Conservation (phyloP, 2,888 invertebrate species). For the Aleiodes alternator region DNA sequence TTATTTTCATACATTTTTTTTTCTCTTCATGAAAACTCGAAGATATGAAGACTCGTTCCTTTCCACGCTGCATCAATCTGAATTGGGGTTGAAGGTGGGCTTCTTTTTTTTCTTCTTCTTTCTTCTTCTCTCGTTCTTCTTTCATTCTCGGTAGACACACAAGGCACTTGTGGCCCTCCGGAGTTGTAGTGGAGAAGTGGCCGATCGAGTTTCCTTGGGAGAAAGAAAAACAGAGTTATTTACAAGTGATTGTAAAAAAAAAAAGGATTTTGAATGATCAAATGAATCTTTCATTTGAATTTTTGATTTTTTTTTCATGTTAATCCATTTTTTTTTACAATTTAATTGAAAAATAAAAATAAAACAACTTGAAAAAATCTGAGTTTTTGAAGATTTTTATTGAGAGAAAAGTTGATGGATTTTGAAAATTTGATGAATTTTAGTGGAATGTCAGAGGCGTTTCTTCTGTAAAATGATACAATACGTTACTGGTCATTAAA, state of each 20-base stretch:
- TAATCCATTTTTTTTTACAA: background rate
- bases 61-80: constrained; percentile 28
- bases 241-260: constrained; percentile 3
- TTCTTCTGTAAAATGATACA: too few species aligned
- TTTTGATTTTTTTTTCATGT: too few species aligned
- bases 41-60: constrained; percentile 14
- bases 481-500: too few species aligned
- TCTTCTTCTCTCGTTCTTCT: constrained; percentile 18
- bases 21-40: background rate
- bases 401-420: too few species aligned
- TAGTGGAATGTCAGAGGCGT: background rate
- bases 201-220: constrained; percentile 53
- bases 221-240: constrained; percentile 26
- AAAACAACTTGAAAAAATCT: background rate
- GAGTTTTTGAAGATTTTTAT: background rate
- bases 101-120: constrained; percentile 10
- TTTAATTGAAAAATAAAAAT: too few species aligned
- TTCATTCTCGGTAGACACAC: constrained; percentile 46
- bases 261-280: too few species aligned
- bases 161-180: constrained; percentile 38
- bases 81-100: constrained; percentile 49
- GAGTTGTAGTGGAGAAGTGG: constrained; percentile 48
- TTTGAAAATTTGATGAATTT: background rate
- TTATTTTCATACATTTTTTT: constrained; percentile 30
- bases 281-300: constrained; percentile 1